Evolutionary conservation across 2,797 vertebrate genomes (phyloP).

Genomic region (Melanitta fusca): DNA sequence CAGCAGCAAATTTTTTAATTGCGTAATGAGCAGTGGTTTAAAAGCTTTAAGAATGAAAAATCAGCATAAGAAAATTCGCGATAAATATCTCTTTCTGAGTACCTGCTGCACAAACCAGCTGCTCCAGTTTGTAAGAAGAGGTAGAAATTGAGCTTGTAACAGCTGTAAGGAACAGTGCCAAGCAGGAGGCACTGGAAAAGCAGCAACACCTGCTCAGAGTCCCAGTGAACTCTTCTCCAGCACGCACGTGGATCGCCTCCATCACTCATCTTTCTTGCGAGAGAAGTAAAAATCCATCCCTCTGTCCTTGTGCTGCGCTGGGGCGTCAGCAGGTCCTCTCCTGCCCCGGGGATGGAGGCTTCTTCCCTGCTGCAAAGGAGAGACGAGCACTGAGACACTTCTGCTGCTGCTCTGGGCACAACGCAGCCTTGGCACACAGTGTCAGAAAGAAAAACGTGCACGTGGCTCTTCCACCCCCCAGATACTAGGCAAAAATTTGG

Average conservation of each 20-base stretch:
- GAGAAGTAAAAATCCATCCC: constrained; percentile 89
- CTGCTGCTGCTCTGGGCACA: neutral
- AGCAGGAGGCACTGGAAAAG: neutral
- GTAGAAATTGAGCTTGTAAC: neutral
- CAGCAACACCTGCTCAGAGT: neutral
- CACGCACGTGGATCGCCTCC: neutral
- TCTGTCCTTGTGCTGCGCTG: constrained; percentile 79
- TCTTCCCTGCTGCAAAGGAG: constrained; percentile 59
- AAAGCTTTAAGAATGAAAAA: neutral
- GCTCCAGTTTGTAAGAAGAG: neutral
- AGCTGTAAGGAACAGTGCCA: neutral
- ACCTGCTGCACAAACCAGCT: neutral
- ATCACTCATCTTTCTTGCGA: constrained; percentile 78
- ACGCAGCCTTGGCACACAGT: neutral
- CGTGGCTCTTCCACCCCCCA: neutral
- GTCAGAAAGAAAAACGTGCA: neutral
- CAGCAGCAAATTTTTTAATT: constrained; percentile 17
- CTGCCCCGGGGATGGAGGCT: constrained; percentile 69
- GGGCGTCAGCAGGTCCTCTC: constrained; percentile 73
- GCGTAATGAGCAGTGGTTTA: rapidly evolving
- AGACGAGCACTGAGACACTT: neutral
- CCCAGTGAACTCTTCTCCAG: neutral
- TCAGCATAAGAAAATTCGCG: neutral
- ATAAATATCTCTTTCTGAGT: neutral
- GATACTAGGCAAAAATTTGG: neutral